phyloP scores from a whole-genome alignment of 92 coral and sea anemone genomes.

The Isaurus tuberculatus region DNA sequence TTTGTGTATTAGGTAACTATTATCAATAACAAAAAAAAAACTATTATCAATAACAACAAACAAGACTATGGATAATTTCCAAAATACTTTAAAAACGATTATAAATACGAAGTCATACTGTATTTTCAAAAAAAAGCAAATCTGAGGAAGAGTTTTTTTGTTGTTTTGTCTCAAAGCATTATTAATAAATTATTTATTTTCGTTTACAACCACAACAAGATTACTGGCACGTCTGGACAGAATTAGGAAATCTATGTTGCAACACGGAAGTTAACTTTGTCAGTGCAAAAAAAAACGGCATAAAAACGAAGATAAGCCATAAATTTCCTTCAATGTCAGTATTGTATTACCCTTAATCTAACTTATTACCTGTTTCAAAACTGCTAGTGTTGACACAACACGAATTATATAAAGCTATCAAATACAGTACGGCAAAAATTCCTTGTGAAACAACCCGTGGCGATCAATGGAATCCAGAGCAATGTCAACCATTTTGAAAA shows the following conservation, averaged over 20 bases:
- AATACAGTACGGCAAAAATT: not conserved
- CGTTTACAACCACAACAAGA: not conserved
- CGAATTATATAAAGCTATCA: not conserved
- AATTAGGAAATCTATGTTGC: not conserved
- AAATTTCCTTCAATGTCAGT: not conserved
- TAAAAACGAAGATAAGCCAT: not conserved
- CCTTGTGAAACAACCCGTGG: not conserved
- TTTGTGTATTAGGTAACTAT: not conserved
- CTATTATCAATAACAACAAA: not conserved
- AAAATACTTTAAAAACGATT: not conserved
- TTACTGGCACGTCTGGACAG: not conserved
- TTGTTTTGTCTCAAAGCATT: not conserved
- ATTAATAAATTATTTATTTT: not conserved
- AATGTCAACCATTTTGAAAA: not conserved
- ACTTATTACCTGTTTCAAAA: not conserved
- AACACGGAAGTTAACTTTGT: not conserved
- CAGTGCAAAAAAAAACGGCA: not conserved
- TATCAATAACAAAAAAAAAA: no score
- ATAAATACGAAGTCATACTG: not conserved
- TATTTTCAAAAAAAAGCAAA: not conserved
- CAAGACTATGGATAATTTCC: not conserved
- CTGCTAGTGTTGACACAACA: not conserved
- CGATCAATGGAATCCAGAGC: not conserved
- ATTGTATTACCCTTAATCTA: not conserved
- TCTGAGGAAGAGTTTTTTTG: not conserved